Base-by-base conservation (phyloP, 92 coral and sea anemone species). In the Pocillopora meandrina region DNA sequence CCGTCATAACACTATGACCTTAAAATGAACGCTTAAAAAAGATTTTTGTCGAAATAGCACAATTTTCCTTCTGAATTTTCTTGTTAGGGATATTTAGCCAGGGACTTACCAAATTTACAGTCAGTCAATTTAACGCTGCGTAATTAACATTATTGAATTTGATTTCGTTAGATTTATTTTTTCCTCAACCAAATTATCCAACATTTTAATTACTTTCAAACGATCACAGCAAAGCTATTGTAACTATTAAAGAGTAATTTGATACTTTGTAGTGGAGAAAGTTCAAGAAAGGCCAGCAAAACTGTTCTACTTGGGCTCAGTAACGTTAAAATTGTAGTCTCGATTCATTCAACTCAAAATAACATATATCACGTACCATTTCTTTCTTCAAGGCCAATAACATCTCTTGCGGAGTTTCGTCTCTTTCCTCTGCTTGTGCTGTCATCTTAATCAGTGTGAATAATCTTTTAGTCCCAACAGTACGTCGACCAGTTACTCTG, bases 291-390 rank as follows among this genome's bases (percentile, higher is more conserved):
- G 62, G 15, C 76, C 35, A 31, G 20, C 20, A 1, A 10, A 36
- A 55, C 17, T 56, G 55, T n/a, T 65, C 10, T 2, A 2, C 2
- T n/a, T 10, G 0, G 12, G 19, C 42, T 19, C 49, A 2, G 14
- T 20, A 62, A 62, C 69, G 33, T n/a, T 23, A 35, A 19, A 65
- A 58, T 10, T 11, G 64, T 61, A 9, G 1, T 34, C 21, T n/a
- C n/a, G 55, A 61, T 64, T 47, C 36, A 10, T 13, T n/a, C 62
- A 55, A 12, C 23, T 33, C 16, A 69, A 56, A 16, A 16, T 36
- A 9, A 56, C 3, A 1, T 74, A n/a, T 19, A 36, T 8, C 42
- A 83, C 88, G 34, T 56, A 84, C 88, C 88, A 84, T 84, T 11
- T 56, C 77, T 15, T 72, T 78, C 67, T 74, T 84, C 75, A 84